These are phyloP conservation scores for Leptocoma aspasia DNA, from an alignment of 2,113 vertebrate species.

Conservation along the genomic window DNA sequence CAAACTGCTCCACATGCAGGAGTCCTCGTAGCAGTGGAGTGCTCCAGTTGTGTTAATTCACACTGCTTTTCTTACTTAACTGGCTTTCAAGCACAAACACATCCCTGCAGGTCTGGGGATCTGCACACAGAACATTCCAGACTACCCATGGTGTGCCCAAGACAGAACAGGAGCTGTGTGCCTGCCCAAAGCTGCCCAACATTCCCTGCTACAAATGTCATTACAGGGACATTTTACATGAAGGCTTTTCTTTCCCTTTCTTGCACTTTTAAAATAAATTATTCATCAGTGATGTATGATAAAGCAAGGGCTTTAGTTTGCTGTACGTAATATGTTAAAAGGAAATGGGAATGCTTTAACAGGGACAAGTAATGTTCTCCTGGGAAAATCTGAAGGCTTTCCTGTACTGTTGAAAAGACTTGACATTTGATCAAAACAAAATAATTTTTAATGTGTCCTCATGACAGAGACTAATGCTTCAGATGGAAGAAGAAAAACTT, in stretches of 20 bases:
- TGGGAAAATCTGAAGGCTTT: neutral
- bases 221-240: neutral
- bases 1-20: neutral
- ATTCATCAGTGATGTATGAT: neutral
- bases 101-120: neutral
- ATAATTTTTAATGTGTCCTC: neutral
- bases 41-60: neutral
- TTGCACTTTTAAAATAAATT: neutral
- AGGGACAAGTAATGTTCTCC: neutral
- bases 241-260: neutral
- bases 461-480: neutral
- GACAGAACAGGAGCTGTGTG: neutral
- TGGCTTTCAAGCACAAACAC: neutral
- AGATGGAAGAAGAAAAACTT: neutral
- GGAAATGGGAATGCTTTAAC: neutral
- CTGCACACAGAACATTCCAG: neutral
- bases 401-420: neutral
- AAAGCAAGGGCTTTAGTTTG: neutral
- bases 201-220: neutral
- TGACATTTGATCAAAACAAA: neutral
- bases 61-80: neutral
- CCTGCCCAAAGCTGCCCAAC: neutral
- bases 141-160: rapidly evolving
- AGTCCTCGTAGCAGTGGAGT: neutral
- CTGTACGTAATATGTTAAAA: neutral